Conservation (phyloP, 2,888 invertebrate species). For the Agrochola litura region DNA sequence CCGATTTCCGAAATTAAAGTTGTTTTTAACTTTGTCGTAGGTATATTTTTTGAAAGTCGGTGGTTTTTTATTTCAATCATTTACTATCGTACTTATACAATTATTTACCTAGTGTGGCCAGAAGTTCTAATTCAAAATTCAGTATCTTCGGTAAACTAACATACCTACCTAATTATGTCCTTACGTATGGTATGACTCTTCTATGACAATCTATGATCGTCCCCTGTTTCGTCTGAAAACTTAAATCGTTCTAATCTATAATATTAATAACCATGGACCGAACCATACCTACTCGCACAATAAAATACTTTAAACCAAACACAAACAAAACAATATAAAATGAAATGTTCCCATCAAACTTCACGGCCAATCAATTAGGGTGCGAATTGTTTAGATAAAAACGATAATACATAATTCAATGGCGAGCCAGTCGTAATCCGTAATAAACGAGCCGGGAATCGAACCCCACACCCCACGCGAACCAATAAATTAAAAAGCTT, state of each 20-base stretch:
- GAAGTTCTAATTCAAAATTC: background rate
- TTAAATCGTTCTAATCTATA: background rate
- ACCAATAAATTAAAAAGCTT: constrained; percentile 60
- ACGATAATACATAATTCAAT: constrained; percentile 73
- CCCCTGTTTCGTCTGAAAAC: background rate
- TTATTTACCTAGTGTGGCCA: no score
- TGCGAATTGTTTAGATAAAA: constrained; percentile 67
- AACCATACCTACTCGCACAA: background rate
- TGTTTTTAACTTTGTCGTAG: no score
- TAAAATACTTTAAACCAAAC: constrained; percentile 2
- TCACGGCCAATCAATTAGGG: constrained; percentile 73
- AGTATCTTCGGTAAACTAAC: no score
- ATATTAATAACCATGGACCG: no score
- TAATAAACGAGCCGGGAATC: constrained; percentile 71
- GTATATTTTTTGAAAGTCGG: no score
- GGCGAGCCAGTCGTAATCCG: constrained; percentile 68
- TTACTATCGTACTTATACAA: background rate
- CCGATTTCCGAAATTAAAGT: no score
- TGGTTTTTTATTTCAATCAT: background rate
- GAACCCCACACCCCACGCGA: constrained; percentile 66
- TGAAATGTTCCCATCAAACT: constrained; percentile 41
- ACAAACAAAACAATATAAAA: constrained; percentile 25
- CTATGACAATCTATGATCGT: background rate
- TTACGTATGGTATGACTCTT: no score
- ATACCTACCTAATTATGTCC: background rate